A percentile compares a stretch with the other conserved stretches of the same genome.
phyloP scores from a whole-genome alignment of 2,113 vertebrate species.

The Jaculus jaculus region DNA sequence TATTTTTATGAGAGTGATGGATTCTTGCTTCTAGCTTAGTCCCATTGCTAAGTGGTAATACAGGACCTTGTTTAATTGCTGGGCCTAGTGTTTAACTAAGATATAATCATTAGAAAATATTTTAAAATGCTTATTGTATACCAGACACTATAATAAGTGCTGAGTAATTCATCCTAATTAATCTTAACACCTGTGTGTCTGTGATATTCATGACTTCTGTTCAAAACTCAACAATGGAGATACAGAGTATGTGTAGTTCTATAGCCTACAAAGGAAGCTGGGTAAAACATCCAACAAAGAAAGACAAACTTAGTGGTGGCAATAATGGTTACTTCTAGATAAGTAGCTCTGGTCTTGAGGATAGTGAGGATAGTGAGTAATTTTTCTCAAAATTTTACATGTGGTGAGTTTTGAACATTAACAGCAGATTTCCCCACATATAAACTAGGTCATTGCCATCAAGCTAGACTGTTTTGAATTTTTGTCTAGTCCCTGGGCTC shows the following conservation, averaged over 20 bases:
- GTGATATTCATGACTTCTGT: neutral
- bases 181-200: neutral
- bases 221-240: neutral
- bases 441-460: neutral
- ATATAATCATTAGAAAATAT: neutral
- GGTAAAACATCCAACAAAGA: neutral
- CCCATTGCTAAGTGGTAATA: neutral
- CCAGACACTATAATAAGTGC: neutral
- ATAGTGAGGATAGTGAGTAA: neutral
- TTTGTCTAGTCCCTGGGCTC: neutral
- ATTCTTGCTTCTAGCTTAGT: neutral
- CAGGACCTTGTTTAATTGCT: neutral
- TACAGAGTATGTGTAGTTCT: neutral
- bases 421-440: neutral
- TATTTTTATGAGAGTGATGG: neutral
- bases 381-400: neutral
- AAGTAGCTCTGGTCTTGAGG: neutral
- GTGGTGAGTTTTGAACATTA: neutral
- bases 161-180: neutral
- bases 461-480: neutral
- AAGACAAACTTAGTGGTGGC: neutral
- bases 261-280: neutral
- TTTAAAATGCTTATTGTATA: neutral
- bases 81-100: neutral
- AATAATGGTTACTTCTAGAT: neutral